These are phyloP conservation scores for Erynnis tages DNA, from an alignment of 2,888 invertebrate species.

Conservation along the genomic window DNA sequence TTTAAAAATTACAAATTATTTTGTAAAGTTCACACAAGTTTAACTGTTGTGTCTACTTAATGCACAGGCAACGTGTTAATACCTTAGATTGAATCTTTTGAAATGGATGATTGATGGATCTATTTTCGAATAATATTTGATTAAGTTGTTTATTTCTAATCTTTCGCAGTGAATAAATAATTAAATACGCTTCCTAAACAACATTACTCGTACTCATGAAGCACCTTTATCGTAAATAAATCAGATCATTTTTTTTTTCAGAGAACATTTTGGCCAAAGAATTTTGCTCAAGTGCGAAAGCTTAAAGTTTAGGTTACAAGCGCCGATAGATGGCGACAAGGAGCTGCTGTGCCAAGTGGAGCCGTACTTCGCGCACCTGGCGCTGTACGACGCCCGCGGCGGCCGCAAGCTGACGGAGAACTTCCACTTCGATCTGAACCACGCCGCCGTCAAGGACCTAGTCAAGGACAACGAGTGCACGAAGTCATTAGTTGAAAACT, in stretches of 20 bases:
- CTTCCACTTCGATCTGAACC: conserved; percentile 94
- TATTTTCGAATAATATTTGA: too few species aligned
- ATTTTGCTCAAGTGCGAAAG: conserved; percentile 92
- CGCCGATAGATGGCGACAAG: conserved; percentile 87
- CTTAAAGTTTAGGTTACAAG: conserved; percentile 91
- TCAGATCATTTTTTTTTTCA: conserved; percentile 61
- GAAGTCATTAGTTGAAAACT: conserved; percentile 75
- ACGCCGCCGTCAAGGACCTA: conserved; percentile 84
- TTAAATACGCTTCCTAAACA: too few species aligned
- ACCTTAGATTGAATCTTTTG: too few species aligned
- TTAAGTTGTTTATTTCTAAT: too few species aligned
- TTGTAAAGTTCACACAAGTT: too few species aligned
- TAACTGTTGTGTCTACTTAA: too few species aligned
- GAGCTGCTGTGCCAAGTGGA: conserved; percentile 92
- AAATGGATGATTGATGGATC: too few species aligned
- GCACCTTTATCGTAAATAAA: too few species aligned
- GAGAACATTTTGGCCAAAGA: conserved; percentile 93
- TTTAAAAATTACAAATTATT: too few species aligned
- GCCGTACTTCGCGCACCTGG: conserved; percentile 94
- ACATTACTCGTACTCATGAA: too few species aligned
- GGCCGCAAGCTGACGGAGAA: conserved; percentile 95
- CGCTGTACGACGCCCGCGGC: conserved; percentile 93
- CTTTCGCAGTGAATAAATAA: too few species aligned
- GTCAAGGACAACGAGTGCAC: conserved; percentile 73
- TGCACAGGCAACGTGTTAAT: too few species aligned